Percentiles rank a stretch among this genome's conserved stretches.
These are phyloP conservation scores for Phataginus tricuspis DNA, from an alignment of 2,797 vertebrate genomes.

Conservation along the genomic window DNA sequence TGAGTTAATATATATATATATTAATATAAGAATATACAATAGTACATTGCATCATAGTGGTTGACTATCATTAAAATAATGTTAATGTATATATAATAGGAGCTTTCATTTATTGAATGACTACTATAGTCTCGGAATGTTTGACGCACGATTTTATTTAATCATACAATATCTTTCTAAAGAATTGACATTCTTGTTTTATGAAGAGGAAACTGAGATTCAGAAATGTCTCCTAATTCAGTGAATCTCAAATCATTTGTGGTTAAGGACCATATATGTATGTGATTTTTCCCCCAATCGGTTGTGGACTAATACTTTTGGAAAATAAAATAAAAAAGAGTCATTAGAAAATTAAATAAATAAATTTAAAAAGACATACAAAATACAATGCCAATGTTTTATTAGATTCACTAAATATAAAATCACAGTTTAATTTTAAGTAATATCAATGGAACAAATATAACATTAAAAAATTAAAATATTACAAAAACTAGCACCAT, in stretches of 20 bases:
- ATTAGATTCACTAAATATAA: not conserved
- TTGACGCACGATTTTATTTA: conserved; percentile 41
- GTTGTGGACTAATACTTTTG: not conserved
- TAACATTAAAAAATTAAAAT: not conserved
- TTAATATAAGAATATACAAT: not conserved
- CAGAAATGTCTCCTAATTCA: not conserved
- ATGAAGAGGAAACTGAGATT: not conserved
- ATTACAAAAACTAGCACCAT: not conserved
- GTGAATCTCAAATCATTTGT: not conserved
- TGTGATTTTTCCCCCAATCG: not conserved
- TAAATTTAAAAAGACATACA: not conserved
- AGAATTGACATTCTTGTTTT: conserved; percentile 4
- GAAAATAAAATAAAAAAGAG: not conserved
- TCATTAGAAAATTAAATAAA: conserved; percentile 19
- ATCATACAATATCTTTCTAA: conserved; percentile 4
- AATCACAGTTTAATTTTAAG: conserved; percentile 36
- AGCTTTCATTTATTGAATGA: not conserved
- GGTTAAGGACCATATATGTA: not conserved
- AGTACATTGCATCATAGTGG: not conserved
- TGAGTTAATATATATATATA: not conserved
- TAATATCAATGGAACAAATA: not conserved
- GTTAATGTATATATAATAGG: not conserved
- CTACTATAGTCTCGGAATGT: not conserved
- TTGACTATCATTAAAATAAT: not conserved
- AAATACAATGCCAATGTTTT: not conserved